phyloP scores from a whole-genome alignment of 2,888 invertebrate species.

The Alloscopus bannaensis region DNA sequence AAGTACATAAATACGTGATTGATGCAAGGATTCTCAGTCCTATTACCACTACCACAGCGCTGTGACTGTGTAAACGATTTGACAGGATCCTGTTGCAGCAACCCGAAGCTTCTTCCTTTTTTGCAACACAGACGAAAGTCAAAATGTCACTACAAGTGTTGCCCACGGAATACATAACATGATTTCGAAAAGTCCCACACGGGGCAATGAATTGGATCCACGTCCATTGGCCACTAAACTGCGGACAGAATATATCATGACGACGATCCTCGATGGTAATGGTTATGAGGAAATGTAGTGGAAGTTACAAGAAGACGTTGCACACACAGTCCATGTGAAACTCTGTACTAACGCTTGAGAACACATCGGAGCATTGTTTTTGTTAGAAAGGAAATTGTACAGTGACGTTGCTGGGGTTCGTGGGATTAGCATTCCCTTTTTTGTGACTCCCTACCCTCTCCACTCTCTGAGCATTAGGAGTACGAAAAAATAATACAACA shows the following conservation, averaged over 20 bases:
- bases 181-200: constrained; percentile 16
- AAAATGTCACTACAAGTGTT: not conserved
- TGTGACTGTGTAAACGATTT: too few species aligned
- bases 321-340: too few species aligned
- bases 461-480: constrained; percentile 19
- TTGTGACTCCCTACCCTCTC: not conserved
- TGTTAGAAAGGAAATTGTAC: constrained; percentile 3
- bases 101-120: too few species aligned
- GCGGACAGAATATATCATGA: constrained; percentile 52
- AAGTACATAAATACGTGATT: too few species aligned
- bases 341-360: constrained; percentile 11
- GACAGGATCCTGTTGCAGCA: too few species aligned
- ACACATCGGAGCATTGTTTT: not conserved
- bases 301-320: too few species aligned
- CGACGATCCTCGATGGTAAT: constrained; percentile 45
- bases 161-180: constrained; percentile 31
- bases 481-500: constrained; percentile 12
- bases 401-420: not conserved
- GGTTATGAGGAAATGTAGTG: constrained; percentile 49
- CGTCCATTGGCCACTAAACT: constrained; percentile 62
- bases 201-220: constrained; percentile 70
- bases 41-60: too few species aligned
- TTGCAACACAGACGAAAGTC: not conserved
- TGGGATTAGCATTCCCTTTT: constrained; percentile 23
- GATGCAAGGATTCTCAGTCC: too few species aligned